Conservation (phyloP, 2,888 invertebrate species). For the Calephelis perditalis region DNA sequence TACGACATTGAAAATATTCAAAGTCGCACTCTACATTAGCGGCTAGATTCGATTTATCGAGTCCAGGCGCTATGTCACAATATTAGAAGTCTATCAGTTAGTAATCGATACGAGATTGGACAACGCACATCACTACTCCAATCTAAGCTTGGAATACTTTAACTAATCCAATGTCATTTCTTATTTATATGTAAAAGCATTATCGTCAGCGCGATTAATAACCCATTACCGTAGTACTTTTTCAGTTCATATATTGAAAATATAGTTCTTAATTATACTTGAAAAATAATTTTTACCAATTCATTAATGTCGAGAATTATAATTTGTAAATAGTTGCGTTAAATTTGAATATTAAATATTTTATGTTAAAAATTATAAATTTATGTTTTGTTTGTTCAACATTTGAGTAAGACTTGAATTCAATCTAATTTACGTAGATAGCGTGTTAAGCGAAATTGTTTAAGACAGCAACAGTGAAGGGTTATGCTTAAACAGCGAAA, state of each 20-base stretch:
- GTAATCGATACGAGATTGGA: constrained; percentile 40
- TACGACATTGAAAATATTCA: constrained; percentile 20
- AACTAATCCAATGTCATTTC: constrained; percentile 26
- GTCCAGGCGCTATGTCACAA: constrained; percentile 18
- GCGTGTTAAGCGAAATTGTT: background rate
- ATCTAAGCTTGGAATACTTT: constrained; percentile 18
- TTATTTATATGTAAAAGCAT: constrained; percentile 18
- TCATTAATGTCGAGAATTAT: no score
- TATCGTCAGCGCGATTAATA: background rate
- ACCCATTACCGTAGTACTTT: constrained; percentile 5
- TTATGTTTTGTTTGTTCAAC: no score
- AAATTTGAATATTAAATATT: no score
- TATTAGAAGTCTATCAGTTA: constrained; percentile 30
- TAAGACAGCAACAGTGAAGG: background rate
- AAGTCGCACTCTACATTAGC: constrained; percentile 7
- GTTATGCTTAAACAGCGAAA: constrained; percentile 6
- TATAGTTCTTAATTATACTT: no score
- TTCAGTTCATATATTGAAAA: background rate
- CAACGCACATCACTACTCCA: constrained; percentile 30
- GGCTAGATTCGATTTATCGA: constrained; percentile 8
- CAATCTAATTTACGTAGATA: no score
- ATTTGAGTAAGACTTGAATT: no score
- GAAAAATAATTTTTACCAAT: no score
- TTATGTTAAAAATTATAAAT: no score
- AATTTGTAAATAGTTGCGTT: no score